Base-by-base conservation (phyloP, 2,113 vertebrate species). In the Xiphophorus couchianus region DNA sequence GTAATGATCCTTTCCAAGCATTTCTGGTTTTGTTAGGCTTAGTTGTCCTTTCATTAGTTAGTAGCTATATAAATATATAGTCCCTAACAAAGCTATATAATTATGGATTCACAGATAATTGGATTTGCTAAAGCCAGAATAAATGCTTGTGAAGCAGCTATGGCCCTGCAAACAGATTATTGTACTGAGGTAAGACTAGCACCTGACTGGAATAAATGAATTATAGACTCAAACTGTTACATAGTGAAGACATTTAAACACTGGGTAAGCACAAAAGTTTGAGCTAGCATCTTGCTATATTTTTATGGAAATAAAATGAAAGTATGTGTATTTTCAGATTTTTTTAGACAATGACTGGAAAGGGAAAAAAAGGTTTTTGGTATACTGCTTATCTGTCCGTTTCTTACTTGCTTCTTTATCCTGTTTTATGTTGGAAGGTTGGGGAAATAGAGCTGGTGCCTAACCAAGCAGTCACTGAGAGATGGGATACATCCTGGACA, bases 21-120 rank as follows among this genome's bases (percentile, higher is more conserved):
- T 87, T 88, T 80, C 86, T 78, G 60, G 22, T 75, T 76, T 63
- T 64, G 58, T 82, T 77, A 22, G 67, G 54, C 84, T 89, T 86
- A 83, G 80, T 84, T 71, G 48, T 81, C 64, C 70, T 81, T 89
- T 89, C 33, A 79, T 80, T 86, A 83, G 74, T 67, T 68, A 76
- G 87, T 82, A 80, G 58, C 62, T 65, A 44, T 48, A 67, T 44
- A 44, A 67, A 67, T 77, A 22, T 78, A 75, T 31, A 80, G 5
- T 62, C 12, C 75, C 84, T 84, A 68, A 86, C 77, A 77, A 74
- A 81, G 75, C 76, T 67, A 29, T 77, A 62, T 60, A 73, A 70
- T 84, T 66, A 54, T 71, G 68, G 74, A 89, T 86, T 85, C n/a
- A 76, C 76, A 72, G 77, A 84, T 86, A 84, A 90, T 86, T 88